These are phyloP conservation scores for Drosophila quadrilineata DNA, from an alignment of 1,140 invertebrate genomes.

Conservation along the genomic window DNA sequence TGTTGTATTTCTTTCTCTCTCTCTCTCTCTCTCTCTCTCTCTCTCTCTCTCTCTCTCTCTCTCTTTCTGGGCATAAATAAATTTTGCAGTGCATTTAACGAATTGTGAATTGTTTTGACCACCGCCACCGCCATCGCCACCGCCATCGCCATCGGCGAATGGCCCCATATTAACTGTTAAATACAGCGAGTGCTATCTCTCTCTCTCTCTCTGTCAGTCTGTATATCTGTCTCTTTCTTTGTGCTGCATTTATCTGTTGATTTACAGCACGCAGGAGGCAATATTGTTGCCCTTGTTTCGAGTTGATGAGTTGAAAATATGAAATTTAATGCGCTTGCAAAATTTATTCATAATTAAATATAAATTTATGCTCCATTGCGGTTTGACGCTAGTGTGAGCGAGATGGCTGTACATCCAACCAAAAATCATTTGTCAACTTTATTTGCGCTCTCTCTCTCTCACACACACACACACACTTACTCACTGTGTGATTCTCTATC, in stretches of 20 bases:
- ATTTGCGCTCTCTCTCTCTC: background rate
- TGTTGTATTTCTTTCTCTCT: no score
- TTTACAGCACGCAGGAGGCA: conserved; percentile 53
- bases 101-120: conserved; percentile 52
- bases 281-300: conserved; percentile 13
- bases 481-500: background rate
- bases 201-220: no score
- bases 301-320: conserved; percentile 67
- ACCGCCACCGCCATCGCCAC: conserved; percentile 9
- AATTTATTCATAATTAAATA: conserved; percentile 80
- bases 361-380: conserved; percentile 77
- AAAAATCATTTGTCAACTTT: conserved; percentile 36
- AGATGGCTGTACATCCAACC: conserved; percentile 3
- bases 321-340: conserved; percentile 72
- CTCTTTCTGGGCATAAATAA: no score
- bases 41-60: no score
- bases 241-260: conserved; percentile 65
- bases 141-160: no score
- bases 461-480: background rate
- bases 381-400: conserved; percentile 48
- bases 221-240: no score
- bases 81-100: conserved; percentile 77
- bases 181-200: background rate
- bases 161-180: conserved; percentile 3
- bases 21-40: no score